Base-by-base conservation (phyloP, 2,888 invertebrate species). In the Papilio gigon region DNA sequence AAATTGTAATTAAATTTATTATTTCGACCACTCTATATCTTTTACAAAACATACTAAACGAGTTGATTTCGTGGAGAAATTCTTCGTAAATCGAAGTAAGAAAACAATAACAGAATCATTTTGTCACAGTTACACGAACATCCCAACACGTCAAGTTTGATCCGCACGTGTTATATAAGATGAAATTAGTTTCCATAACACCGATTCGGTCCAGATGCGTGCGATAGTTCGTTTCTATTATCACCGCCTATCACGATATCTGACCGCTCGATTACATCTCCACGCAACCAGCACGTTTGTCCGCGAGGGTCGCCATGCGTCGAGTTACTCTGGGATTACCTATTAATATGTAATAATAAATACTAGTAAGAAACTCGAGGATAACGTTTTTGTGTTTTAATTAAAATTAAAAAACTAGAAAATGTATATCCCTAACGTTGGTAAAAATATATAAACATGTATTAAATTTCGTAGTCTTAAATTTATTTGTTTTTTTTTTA, bases 181-280 rank as follows among this genome's bases (percentile, higher is more conserved):
- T 25, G 47, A 22, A 66, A 59, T 50, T 17, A 47, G 67, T 61
- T 40, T 37, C 61, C 35, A 22, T 60, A 66, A 35, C 66, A 37
- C 47, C 30, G 50, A 30, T 60, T 50, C 50, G 50, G 11, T 50
- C 33, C 50, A 67, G 58, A 58, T 30, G 47, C 66, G 47, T 35
- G 66, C 44, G 66, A 35, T 66, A 44, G 59, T 12, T 47, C 8
- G 33, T 59, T 66, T 30, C 47, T 37, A 66, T 66, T 66, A 66
- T 66, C 66, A 25, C 12, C n/a, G 59, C 44, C 20, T 47, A 66
- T 58, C 65, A 58, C 59, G 66, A 42, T 66, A 47, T 66, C 30
- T 35, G 58, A 59, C 59, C 59, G 33, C n/a, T 27, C 47, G 47
- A 61, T 67, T 47, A 50, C 25, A 47, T 61, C 30, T 33, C 35